Evolutionary conservation across 1,140 invertebrate species (phyloP).

Genomic region (Sinella curviseta): DNA sequence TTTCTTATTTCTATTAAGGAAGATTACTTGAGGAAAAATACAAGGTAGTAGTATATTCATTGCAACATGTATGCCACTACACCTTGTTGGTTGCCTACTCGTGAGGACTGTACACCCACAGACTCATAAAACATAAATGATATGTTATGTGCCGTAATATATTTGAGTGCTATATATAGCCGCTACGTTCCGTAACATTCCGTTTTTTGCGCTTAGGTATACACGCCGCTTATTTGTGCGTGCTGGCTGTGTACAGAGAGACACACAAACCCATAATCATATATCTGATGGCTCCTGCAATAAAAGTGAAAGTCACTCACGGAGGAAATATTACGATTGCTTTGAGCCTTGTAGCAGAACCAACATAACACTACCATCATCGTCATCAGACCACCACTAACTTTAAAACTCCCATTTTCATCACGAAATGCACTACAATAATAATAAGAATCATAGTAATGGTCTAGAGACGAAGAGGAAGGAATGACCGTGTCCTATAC

Average conservation of each 20-base stretch:
- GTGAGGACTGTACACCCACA: too few species aligned
- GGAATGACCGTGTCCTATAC: neutral
- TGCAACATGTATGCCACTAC: constrained; percentile 13
- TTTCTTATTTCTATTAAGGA: neutral
- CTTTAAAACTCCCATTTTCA: constrained; percentile 13
- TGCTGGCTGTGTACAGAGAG: neutral
- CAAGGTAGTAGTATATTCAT: neutral
- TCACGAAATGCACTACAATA: constrained; percentile 17
- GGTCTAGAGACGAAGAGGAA: neutral
- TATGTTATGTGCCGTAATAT: neutral
- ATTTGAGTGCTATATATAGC: neutral
- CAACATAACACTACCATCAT: neutral
- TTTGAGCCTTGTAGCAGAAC: neutral
- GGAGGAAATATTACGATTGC: constrained; percentile 26
- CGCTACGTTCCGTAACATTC: too few species aligned
- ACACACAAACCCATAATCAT: constrained; percentile 26
- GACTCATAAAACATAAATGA: neutral
- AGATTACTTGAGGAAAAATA: neutral
- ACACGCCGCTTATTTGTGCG: too few species aligned
- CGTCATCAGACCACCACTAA: neutral
- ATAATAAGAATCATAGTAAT: neutral
- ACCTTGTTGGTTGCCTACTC: neutral
- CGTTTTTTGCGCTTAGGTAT: too few species aligned
- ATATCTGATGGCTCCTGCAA: constrained; percentile 25
- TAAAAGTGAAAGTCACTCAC: constrained; percentile 27